Base-by-base conservation (phyloP, 92 coral and sea anemone species). In the Porites divaricata region DNA sequence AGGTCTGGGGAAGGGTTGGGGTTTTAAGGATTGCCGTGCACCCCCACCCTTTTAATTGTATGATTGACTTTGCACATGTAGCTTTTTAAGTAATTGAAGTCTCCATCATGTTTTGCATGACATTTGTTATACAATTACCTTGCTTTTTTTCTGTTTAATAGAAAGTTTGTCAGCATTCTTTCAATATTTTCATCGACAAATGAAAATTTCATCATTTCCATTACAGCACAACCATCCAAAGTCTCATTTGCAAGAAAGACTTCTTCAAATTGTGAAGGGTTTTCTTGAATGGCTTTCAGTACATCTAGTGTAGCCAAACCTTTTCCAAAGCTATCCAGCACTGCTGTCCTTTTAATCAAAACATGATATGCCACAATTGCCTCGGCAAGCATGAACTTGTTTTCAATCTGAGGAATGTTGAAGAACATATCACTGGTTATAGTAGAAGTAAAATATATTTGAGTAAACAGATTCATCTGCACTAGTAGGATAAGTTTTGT, bases 281-380 rank as follows among this genome's bases (percentile, higher is more conserved):
- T n/a, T n/a, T n/a, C n/a, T n/a, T n/a, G n/a, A n/a, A n/a, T n/a
- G n/a, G n/a, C n/a, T n/a, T n/a, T n/a, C n/a, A n/a, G n/a, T n/a
- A n/a, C n/a, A n/a, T n/a, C n/a, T n/a, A n/a, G n/a, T n/a, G n/a
- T n/a, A n/a, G n/a, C n/a, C n/a, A n/a, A n/a, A n/a, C n/a, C n/a
- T n/a, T n/a, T n/a, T 5, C 19, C 28, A 80, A 87, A 87, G 50
- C 71, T 72, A 20, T 81, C 86, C 53, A 87, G 69, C 63, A 80
- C 67, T 14, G 77, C 86, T 68, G 87, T 80, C 61, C 81, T 80
- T 63, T 80, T 87, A 16, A 80, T 70, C 15, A 87, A 26, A 10
- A 84, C 84, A 75, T 84, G 85, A 45, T 84, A 76, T 2, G 53
- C 66, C 21, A 84, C 85, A 59, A 84, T 84, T 17, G 88, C 88